Base-by-base conservation (phyloP, 2,888 invertebrate genomes). In the Limnephilus rhombicus region DNA sequence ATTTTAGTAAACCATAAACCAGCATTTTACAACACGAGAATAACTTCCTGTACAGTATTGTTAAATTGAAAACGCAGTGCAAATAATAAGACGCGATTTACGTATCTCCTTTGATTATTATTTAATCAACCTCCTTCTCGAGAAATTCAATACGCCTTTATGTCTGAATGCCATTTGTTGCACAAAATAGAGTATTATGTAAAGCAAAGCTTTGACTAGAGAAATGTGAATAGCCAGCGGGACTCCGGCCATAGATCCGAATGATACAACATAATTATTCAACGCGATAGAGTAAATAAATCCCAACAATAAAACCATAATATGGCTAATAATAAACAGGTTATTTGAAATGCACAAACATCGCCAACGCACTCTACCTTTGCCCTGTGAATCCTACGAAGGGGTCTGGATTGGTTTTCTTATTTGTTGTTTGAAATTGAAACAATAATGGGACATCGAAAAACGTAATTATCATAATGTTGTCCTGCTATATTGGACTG, bases 261-360 rank as follows among this genome's bases (percentile, higher is more conserved):
- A 89, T 81, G 91, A 91, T 91, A 92, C 92, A 92, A 92, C 92
- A 92, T 92, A 92, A 92, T 92, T 92, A 92, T 92, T 92, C 92
- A 85, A 53, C 85, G n/a, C 45, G 53, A 85, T 85, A 86, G 85
- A 89, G 81, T 80, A 83, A 85, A 92, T 92, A 92, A 92, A 92
- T 92, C 34, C n/a, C 49, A 68, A 80, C 92, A 92, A 92, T 92
- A 86, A 85, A 53, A 86, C 92, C 85, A 81, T 92, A 83, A 49
- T 68, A 49, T 53, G 85, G 81, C 80, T 31, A 34, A 82, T 88
- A 87, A 88, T 91, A 91, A 91, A 80, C 91, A 37, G 88, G 31
- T 53, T 49, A 31, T 88, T 88, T 86, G 82, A 53, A 83, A 37
- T 90, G 53, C 68, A 80, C 41, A 89, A 83, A 83, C 89, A 80